Percentiles rank a stretch among this genome's conserved stretches.
Evolutionary conservation across 2,888 invertebrate genomes (phyloP).

Genomic region (Penaeus monodon): DNA sequence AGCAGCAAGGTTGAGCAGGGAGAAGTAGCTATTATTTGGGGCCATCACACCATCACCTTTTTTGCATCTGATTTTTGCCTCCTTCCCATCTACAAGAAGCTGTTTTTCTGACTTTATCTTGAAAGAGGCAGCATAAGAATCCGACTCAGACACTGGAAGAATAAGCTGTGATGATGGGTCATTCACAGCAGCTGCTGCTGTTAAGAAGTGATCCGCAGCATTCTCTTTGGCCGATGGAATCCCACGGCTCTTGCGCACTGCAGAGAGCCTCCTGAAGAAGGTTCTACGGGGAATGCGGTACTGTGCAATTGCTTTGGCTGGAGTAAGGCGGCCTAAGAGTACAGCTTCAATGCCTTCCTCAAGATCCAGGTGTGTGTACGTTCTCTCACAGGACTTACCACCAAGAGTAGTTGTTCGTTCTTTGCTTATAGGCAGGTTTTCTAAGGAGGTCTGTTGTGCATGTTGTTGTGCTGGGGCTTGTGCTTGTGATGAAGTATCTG

Average conservation of each 20-base stretch:
- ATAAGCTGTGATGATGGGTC: slow-evolving; percentile 23
- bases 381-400: slow-evolving; percentile 54
- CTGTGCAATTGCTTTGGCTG: slow-evolving; percentile 59
- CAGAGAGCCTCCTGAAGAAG: slow-evolving; percentile 60
- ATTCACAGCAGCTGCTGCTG: slow-evolving; percentile 25
- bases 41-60: slow-evolving; percentile 41
- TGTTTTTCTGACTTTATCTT: slow-evolving; percentile 47
- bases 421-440: slow-evolving; percentile 27
- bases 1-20: slow-evolving; percentile 57
- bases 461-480: slow-evolving; percentile 18
- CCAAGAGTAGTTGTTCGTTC: slow-evolving; percentile 34
- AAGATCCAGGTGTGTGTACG: slow-evolving; percentile 53
- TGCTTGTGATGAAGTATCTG: not conserved
- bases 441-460: slow-evolving; percentile 22
- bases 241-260: slow-evolving; percentile 56
- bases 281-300: slow-evolving; percentile 56
- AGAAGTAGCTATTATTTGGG: slow-evolving; percentile 48
- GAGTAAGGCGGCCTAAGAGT: slow-evolving; percentile 52
- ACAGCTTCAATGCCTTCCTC: slow-evolving; percentile 63
- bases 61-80: slow-evolving; percentile 35
- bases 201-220: slow-evolving; percentile 56
- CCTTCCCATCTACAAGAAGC: slow-evolving; percentile 44
- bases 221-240: slow-evolving; percentile 62
- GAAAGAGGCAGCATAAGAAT: slow-evolving; percentile 40
- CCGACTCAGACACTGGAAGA: slow-evolving; percentile 38